Conservation (phyloP, 2,113 vertebrate species). For the Silurus asotus region DNA sequence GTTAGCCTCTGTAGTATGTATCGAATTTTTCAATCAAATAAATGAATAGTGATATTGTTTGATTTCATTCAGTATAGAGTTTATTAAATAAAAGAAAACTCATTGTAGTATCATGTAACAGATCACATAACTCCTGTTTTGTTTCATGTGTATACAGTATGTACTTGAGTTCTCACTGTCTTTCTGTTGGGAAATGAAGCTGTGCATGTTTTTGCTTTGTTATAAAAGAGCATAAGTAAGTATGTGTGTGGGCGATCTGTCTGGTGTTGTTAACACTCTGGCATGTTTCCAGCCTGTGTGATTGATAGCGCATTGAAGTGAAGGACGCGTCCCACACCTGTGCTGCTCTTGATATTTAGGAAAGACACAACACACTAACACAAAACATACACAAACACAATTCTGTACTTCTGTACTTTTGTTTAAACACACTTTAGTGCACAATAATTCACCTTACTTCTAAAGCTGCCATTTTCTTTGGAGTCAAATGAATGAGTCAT, state of each 20-base stretch:
- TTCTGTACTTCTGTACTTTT: background rate
- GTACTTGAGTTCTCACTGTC: background rate
- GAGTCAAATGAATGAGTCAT: background rate
- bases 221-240: slow-evolving; percentile 1
- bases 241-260: slow-evolving; percentile 16
- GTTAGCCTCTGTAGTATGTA: background rate
- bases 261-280: slow-evolving; percentile 20
- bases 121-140: background rate
- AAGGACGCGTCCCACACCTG: slow-evolving; percentile 44
- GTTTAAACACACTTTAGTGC: background rate
- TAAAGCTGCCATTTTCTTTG: background rate
- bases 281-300: slow-evolving; percentile 64
- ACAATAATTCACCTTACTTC: background rate
- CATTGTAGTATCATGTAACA: background rate
- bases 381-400: background rate
- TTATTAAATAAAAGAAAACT: background rate
- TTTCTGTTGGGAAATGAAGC: background rate
- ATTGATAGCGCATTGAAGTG: slow-evolving; percentile 44
- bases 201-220: slow-evolving; percentile 27
- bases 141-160: background rate
- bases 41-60: background rate
- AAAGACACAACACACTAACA: slow-evolving; percentile 19
- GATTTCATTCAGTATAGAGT: background rate
- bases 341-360: slow-evolving; percentile 24
- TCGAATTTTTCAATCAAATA: background rate